Percentiles rank a stretch among this genome's conserved stretches.
These are phyloP conservation scores for Margarornis squamiger DNA, from an alignment of 2,797 vertebrate species.

Conservation along the genomic window DNA sequence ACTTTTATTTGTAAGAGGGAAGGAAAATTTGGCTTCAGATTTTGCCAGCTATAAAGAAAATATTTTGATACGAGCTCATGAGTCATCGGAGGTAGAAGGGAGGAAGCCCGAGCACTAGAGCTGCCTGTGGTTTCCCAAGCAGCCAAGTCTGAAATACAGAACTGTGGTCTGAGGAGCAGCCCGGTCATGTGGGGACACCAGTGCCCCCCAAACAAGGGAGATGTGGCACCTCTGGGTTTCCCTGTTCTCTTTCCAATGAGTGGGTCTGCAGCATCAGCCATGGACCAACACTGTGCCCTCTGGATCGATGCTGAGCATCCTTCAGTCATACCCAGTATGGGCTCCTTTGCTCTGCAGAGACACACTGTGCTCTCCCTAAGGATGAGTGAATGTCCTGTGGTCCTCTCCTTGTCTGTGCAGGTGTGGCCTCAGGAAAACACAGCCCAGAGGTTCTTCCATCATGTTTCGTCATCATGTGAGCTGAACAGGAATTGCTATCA, in stretches of 20 bases:
- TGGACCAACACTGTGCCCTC: rapidly evolving
- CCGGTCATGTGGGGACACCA: rapidly evolving
- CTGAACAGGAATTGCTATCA: rapidly evolving
- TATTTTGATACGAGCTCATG: slow-evolving; percentile 51
- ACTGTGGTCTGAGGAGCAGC: background rate
- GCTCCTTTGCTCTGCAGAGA: background rate
- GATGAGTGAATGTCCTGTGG: rapidly evolving
- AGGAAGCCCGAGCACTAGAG: background rate
- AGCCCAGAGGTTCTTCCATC: rapidly evolving
- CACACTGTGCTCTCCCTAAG: background rate
- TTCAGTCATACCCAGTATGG: rapidly evolving
- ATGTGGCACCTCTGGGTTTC: rapidly evolving
- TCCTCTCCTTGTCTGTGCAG: background rate
- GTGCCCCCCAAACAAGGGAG: background rate
- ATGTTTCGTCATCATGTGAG: rapidly evolving
- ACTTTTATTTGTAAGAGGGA: background rate
- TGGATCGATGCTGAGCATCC: rapidly evolving
- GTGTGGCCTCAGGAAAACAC: background rate
- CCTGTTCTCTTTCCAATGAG: rapidly evolving
- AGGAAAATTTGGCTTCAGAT: slow-evolving; percentile 1
- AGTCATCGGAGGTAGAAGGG: slow-evolving; percentile 27
- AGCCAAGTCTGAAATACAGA: rapidly evolving
- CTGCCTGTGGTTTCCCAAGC: background rate
- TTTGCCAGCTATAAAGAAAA: slow-evolving; percentile 44
- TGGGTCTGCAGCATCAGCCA: background rate